phyloP scores from a whole-genome alignment of 92 coral and sea anemone species.

The Metridium senile region DNA sequence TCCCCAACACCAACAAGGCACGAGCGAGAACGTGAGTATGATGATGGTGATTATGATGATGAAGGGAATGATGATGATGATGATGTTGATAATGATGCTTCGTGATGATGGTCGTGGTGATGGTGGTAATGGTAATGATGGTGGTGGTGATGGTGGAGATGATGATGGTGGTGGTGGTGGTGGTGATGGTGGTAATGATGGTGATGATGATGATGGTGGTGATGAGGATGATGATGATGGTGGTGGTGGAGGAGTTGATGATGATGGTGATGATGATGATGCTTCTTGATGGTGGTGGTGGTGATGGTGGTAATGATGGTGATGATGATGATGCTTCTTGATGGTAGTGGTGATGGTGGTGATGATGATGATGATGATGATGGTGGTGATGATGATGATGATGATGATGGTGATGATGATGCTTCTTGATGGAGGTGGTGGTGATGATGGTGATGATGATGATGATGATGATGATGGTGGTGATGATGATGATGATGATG shows the following conservation, averaged over 20 bases:
- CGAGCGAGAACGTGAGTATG: constrained; percentile 36
- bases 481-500: not conserved
- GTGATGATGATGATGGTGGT: not conserved
- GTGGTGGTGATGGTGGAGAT: not conserved
- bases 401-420: not conserved
- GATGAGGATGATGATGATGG: not conserved
- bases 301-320: not conserved
- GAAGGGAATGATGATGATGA: not conserved
- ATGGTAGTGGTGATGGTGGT: not conserved
- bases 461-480: not conserved
- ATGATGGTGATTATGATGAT: not conserved
- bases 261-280: not conserved
- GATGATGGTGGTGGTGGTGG: not conserved
- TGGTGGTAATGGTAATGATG: not conserved
- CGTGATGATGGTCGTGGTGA: not conserved
- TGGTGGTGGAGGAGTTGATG: not conserved
- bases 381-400: not conserved
- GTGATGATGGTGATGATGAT: too few species aligned
- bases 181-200: not conserved
- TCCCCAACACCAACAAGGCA: constrained; percentile 27
- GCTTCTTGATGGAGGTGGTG: not conserved
- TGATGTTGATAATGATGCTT: not conserved
- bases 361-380: not conserved
- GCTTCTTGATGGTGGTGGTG: not conserved
- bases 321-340: too few species aligned